Conservation (phyloP, 2,113 vertebrate genomes). For the Oenanthe melanoleuca region DNA sequence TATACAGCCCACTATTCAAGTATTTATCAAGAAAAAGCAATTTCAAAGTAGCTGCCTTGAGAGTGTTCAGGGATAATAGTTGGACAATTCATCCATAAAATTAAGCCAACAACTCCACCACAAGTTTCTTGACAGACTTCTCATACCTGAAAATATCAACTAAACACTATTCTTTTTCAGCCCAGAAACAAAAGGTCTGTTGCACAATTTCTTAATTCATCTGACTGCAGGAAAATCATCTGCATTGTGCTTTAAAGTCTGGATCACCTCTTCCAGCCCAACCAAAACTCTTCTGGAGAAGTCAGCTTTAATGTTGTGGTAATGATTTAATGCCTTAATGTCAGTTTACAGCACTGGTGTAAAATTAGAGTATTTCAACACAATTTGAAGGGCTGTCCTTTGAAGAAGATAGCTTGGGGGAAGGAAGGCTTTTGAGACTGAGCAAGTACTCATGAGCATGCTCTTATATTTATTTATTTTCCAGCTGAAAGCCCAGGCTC, state of each 20-base stretch:
- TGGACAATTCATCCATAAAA: conserved; percentile 52
- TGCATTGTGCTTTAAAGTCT: background rate
- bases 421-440: background rate
- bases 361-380: background rate
- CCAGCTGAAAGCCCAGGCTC: background rate
- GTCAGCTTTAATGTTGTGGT: background rate
- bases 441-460: background rate
- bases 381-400: background rate
- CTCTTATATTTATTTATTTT: background rate
- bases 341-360: background rate
- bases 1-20: background rate
- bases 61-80: background rate
- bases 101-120: conserved; percentile 27
- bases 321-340: background rate
- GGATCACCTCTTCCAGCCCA: background rate
- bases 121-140: conserved; percentile 3
- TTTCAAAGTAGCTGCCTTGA: conserved; percentile 29
- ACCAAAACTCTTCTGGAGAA: background rate
- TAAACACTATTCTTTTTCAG: background rate
- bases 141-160: conserved; percentile 1
- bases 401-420: background rate
- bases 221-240: background rate
- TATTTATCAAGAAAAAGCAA: conserved; percentile 52
- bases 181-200: background rate
- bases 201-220: background rate